phyloP scores from a whole-genome alignment of 2,113 vertebrate genomes.

The Mormyrus lacerda region DNA sequence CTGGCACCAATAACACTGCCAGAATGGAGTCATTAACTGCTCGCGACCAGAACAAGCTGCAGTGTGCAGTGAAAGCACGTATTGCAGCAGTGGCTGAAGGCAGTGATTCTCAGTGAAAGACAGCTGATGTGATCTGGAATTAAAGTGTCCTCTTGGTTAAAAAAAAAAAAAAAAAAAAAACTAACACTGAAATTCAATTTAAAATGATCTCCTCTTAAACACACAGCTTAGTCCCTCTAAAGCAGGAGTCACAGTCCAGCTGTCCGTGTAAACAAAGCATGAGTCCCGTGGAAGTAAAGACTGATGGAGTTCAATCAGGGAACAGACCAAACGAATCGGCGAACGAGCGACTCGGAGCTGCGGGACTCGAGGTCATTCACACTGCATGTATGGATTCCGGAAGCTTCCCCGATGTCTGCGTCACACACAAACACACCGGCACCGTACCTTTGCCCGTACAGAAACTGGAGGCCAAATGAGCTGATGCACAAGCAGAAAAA shows the following conservation, averaged over 20 bases:
- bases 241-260: not conserved
- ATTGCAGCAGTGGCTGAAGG: not conserved
- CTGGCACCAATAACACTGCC: not conserved
- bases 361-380: not conserved
- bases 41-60: not conserved
- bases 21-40: not conserved
- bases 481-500: slow-evolving; percentile 50
- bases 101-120: no score
- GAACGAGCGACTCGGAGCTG: not conserved
- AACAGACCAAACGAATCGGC: not conserved
- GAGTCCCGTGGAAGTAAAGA: not conserved
- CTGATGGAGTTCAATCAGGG: not conserved
- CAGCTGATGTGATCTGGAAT: not conserved
- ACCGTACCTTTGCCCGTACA: slow-evolving; percentile 63
- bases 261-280: not conserved
- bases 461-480: slow-evolving; percentile 60
- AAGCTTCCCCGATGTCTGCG: not conserved
- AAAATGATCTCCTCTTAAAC: not conserved
- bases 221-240: not conserved
- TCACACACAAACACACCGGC: slow-evolving; percentile 24
- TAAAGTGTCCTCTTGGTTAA: not conserved
- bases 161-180: not conserved
- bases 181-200: not conserved
- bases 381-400: not conserved
- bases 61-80: not conserved